Evolutionary conservation across 2,797 vertebrate genomes (phyloP).

Genomic region (Cossypha heuglini): DNA sequence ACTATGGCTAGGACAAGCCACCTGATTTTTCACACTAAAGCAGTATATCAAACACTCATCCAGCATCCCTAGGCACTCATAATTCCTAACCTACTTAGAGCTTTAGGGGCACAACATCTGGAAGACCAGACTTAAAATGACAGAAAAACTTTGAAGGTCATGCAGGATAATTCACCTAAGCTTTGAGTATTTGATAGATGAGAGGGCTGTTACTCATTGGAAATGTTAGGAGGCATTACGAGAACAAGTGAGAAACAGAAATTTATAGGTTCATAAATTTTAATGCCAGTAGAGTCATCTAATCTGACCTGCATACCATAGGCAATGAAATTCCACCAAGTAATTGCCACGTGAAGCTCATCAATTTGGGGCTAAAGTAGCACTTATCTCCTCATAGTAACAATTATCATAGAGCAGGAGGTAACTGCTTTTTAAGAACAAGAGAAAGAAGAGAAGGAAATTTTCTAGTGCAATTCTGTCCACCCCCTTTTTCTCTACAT

Average conservation of each 20-base stretch:
- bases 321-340: background rate
- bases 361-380: slow-evolving; percentile 7
- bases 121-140: background rate
- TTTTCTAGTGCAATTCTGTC: background rate
- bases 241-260: slow-evolving; percentile 34
- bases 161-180: slow-evolving; percentile 30
- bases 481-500: background rate
- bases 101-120: slow-evolving; percentile 2
- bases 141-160: slow-evolving; percentile 36
- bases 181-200: background rate
- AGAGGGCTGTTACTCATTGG: background rate
- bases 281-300: slow-evolving; percentile 7
- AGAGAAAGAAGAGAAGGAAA: background rate
- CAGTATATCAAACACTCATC: background rate
- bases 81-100: background rate
- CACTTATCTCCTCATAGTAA: background rate
- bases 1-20: background rate
- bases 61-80: background rate
- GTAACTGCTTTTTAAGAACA: background rate
- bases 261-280: slow-evolving; percentile 36
- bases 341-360: background rate
- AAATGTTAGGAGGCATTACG: background rate
- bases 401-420: background rate
- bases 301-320: background rate
- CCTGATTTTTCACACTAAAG: background rate